A percentile compares a stretch with the other conserved stretches of the same genome.
These are phyloP conservation scores for Tyrannus savana DNA, from an alignment of 2,113 vertebrate species.

Conservation along the genomic window DNA sequence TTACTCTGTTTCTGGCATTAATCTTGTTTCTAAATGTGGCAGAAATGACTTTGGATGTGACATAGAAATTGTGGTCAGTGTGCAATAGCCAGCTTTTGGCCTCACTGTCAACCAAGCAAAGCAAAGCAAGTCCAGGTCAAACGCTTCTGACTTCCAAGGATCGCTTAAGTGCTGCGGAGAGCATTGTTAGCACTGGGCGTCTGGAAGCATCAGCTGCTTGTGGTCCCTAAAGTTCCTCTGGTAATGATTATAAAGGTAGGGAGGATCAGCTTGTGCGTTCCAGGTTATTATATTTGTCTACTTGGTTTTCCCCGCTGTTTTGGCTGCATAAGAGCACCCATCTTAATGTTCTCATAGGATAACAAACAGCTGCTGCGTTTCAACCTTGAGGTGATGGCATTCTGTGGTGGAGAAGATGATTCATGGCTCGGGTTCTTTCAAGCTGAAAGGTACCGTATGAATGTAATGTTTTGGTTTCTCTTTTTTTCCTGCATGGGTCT, in stretches of 20 bases:
- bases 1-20: constrained; percentile 16
- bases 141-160: constrained; percentile 29
- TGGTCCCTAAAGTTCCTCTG: constrained; percentile 44
- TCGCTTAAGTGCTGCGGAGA: neutral
- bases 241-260: constrained; percentile 57
- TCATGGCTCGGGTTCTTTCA: constrained; percentile 1
- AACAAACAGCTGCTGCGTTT: constrained; percentile 49
- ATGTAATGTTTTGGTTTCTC: constrained; percentile 20
- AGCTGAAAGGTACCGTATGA: constrained; percentile 6
- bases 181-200: neutral
- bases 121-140: constrained; percentile 51
- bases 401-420: constrained; percentile 24
- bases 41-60: constrained; percentile 31
- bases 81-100: constrained; percentile 32
- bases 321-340: neutral
- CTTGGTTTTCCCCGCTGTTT: neutral
- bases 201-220: constrained; percentile 19
- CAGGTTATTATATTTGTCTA: constrained; percentile 34
- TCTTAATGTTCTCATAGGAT: neutral
- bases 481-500: neutral
- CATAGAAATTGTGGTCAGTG: constrained; percentile 39
- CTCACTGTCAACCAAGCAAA: constrained; percentile 36
- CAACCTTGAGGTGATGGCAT: neutral
- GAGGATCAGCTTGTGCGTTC: constrained; percentile 30
- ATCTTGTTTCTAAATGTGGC: neutral